Evolutionary conservation across 2,888 invertebrate species (phyloP).

Genomic region (Ceriagrion tenellum): DNA sequence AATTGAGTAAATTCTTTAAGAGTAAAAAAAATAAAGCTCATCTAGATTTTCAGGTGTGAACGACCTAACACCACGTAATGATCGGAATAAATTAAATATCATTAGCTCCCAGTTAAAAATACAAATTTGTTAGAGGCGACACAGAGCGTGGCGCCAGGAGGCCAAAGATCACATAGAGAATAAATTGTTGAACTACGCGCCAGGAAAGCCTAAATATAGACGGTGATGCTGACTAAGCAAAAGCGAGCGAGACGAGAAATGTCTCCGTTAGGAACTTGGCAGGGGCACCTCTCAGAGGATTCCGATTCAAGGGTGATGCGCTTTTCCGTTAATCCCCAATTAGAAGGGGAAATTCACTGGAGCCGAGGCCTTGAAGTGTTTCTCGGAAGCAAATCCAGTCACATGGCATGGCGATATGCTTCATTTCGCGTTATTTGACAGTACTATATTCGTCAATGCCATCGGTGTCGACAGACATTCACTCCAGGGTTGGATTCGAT

Average conservation of each 20-base stretch:
- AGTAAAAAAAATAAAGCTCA: too few species aligned
- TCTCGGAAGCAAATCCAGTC: too few species aligned
- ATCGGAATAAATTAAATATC: background rate
- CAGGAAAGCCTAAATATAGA: background rate
- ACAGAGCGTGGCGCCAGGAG: background rate
- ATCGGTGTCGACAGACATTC: too few species aligned
- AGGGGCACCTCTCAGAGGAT: background rate
- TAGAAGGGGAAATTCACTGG: background rate
- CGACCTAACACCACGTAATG: too few species aligned
- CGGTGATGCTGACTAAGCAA: background rate
- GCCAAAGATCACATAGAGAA: background rate
- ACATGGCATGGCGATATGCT: too few species aligned
- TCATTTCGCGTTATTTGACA: too few species aligned
- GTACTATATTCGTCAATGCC: too few species aligned
- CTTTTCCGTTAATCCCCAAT: background rate
- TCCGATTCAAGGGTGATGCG: background rate
- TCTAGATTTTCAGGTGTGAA: too few species aligned
- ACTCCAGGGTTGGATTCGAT: too few species aligned
- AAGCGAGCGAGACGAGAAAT: background rate
- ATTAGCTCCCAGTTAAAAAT: background rate
- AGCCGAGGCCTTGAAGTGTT: too few species aligned
- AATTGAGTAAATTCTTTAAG: too few species aligned
- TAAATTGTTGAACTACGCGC: constrained; percentile 3
- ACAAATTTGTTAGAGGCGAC: background rate
- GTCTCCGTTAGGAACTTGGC: background rate